Evolutionary conservation across 2,113 vertebrate species (phyloP).

Genomic region (Pachypanchax playfairii): DNA sequence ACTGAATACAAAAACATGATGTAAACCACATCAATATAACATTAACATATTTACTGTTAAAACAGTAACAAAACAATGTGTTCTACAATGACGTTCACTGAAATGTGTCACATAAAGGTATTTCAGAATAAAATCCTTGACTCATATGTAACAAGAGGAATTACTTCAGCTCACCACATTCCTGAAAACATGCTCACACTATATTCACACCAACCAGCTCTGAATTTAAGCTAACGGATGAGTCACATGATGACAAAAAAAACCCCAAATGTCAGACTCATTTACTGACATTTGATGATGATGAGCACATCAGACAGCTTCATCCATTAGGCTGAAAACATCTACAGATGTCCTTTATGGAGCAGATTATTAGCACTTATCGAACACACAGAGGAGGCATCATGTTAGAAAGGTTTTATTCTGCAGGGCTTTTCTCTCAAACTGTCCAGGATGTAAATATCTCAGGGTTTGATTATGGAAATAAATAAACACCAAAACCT

Average conservation of each 20-base stretch:
- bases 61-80: too few relatives aligned
- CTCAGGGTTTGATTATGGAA: too few relatives aligned
- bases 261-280: conserved; percentile 54
- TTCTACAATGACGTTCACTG: too few relatives aligned
- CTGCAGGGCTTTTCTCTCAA: too few relatives aligned
- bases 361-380: neutral
- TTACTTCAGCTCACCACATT: neutral
- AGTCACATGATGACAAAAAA: conserved; percentile 1
- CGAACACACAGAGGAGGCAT: neutral
- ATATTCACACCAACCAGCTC: neutral
- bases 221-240: conserved; percentile 12
- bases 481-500: too few relatives aligned
- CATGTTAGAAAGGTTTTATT: too few relatives aligned
- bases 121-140: neutral
- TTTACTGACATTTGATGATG: conserved; percentile 39
- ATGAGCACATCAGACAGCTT: conserved; percentile 4
- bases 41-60: too few relatives aligned
- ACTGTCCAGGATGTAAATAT: too few relatives aligned
- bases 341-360: conserved; percentile 3
- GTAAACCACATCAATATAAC: too few relatives aligned
- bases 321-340: conserved; percentile 22
- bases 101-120: too few relatives aligned
- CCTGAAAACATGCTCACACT: neutral
- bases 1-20: too few relatives aligned
- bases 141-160: neutral